These are phyloP conservation scores for Hemiscyllium ocellatum DNA, from an alignment of 2,113 vertebrate species.

Conservation along the genomic window DNA sequence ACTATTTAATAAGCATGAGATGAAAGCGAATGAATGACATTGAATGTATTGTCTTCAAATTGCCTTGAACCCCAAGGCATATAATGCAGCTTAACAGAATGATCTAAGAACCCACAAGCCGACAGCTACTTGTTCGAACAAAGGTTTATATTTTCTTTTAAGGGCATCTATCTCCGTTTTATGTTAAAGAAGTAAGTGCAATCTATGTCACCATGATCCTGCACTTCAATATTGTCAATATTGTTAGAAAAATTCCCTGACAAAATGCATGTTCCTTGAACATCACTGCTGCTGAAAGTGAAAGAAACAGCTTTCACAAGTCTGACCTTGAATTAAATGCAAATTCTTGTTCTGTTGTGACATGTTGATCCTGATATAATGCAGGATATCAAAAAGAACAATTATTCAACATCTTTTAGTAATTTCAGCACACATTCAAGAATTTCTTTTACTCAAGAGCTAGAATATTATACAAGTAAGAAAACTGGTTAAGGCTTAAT, in stretches of 20 bases:
- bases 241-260: not conserved
- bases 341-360: conserved; percentile 24
- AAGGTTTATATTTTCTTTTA: conserved; percentile 24
- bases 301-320: not conserved
- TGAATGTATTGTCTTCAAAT: conserved; percentile 28
- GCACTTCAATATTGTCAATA: conserved; percentile 3
- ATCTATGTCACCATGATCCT: conserved; percentile 2
- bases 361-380: conserved; percentile 23
- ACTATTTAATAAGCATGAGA: not conserved
- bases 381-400: not conserved
- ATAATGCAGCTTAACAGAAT: conserved; percentile 25
- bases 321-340: conserved; percentile 31
- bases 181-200: not conserved
- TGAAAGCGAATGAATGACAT: conserved; percentile 22
- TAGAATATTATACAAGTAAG: not conserved
- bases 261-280: not conserved
- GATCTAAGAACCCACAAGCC: conserved; percentile 32
- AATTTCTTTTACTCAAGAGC: not conserved
- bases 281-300: not conserved
- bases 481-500: not conserved
- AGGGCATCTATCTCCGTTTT: conserved; percentile 13
- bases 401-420: not conserved
- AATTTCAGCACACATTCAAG: not conserved
- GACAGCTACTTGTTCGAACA: conserved; percentile 37
- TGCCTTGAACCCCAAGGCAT: conserved; percentile 20